Base-by-base conservation (phyloP, 2,113 vertebrate species). In the Chaetodon auriga region DNA sequence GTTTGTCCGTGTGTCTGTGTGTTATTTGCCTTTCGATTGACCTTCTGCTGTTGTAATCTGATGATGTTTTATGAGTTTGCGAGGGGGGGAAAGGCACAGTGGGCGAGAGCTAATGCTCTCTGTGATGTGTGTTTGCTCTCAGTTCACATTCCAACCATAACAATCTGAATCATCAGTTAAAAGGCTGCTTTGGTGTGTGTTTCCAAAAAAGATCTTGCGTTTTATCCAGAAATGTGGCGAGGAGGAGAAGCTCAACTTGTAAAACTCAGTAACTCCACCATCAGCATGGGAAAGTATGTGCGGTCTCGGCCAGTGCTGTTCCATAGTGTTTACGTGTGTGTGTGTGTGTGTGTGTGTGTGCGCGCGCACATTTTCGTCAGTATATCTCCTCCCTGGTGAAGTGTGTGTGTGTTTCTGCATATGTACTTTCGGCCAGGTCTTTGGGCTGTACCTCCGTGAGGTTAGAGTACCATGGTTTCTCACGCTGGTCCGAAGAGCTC, bases 81-180 rank as follows among this genome's bases (percentile, higher is more conserved):
- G 5, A 58, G 30, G 78, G 61, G 63, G 19, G 25, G 11, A 38
- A 61, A 78, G 68, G 80, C 51, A 53, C 66, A 75, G 68, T 64
- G 85, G 91, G 70, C 55, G 23, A 87, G 80, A 84, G 84, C 83
- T 89, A 81, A 91, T 81, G 79, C 71, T 81, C 84, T 83, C 80
- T 94, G 86, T 92, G 90, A 92, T 93, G 90, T 93, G 85, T 89
- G 78, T 87, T 89, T 83, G 77, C 79, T 77, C 87, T 92, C 66
- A 88, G 86, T 92, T 91, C 92, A 61, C 84, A 89, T 82, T 93
- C 92, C 93, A 94, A 93, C 87, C 84, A 90, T 79, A 94, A 93
- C 90, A 94, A 77, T 77, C 81, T 88, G 85, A 92, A 87, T 93
- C 90, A 89, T 88, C 80, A 78, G 70, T 92, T 92, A 75, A 91